These are phyloP conservation scores for Gallirallus australis DNA, from an alignment of 2,797 vertebrate species.

Conservation along the genomic window DNA sequence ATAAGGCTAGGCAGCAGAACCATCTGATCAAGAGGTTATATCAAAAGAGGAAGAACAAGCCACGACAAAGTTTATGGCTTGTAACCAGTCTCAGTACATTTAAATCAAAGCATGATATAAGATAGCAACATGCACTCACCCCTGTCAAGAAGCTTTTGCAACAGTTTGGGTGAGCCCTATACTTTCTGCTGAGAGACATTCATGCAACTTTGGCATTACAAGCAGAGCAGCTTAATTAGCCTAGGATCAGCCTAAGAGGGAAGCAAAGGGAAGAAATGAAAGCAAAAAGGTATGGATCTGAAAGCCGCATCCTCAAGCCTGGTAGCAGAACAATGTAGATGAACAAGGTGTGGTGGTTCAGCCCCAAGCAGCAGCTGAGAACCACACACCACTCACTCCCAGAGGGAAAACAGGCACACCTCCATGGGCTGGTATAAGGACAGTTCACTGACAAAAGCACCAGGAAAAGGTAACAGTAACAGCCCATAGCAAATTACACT, in stretches of 20 bases:
- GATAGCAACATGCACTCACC: not conserved
- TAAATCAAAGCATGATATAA: not conserved
- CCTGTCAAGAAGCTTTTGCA: not conserved
- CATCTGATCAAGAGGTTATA: not conserved
- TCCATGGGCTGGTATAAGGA: no score
- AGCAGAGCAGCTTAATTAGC: not conserved
- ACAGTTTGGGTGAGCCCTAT: not conserved
- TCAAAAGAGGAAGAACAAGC: not conserved
- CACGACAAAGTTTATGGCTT: not conserved
- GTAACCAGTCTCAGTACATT: not conserved
- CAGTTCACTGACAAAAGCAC: no score
- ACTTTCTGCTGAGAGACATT: not conserved
- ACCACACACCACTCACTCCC: no score
- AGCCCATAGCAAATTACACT: no score
- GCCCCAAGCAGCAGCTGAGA: no score
- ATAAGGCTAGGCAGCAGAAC: not conserved
- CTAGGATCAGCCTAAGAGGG: not conserved
- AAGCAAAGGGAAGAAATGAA: not conserved
- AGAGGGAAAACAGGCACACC: no score
- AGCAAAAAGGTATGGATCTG: not conserved
- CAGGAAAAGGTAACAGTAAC: no score
- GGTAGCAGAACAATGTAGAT: not conserved
- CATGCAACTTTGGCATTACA: not conserved
- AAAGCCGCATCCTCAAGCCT: not conserved
- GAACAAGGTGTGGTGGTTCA: not conserved